Conservation (phyloP, 2,797 vertebrate species). For the Coreius guichenoti region DNA sequence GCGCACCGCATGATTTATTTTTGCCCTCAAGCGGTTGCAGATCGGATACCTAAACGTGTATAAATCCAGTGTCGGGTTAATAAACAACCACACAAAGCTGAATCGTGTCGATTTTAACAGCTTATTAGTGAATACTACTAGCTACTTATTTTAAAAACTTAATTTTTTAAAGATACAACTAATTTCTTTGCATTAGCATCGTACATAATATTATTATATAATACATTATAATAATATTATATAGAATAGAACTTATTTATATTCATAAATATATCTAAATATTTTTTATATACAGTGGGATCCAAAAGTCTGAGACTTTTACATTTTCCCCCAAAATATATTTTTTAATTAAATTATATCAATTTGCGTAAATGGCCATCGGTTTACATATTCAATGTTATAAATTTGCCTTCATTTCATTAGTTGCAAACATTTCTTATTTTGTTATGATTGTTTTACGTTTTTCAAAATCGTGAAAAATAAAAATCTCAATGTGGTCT, state of each 20-base stretch:
- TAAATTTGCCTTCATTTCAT: too few species aligned
- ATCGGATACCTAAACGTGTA: neutral
- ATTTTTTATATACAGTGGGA: neutral
- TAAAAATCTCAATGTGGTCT: neutral
- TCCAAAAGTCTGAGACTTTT: conserved; percentile 1
- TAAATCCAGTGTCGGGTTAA: conserved; percentile 36
- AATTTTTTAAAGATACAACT: conserved; percentile 14
- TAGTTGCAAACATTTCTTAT: too few species aligned
- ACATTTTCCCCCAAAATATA: neutral
- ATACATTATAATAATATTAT: conserved; percentile 6
- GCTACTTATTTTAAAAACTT: neutral
- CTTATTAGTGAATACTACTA: conserved; percentile 4
- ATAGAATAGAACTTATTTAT: neutral
- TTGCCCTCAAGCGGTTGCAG: neutral
- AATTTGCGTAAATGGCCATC: neutral
- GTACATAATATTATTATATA: conserved; percentile 18
- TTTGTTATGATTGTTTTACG: neutral
- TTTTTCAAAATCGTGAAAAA: neutral
- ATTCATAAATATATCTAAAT: conserved; percentile 12
- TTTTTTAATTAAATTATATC: neutral
- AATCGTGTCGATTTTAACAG: conserved; percentile 16
- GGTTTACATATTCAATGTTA: neutral
- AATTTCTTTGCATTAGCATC: conserved; percentile 19
- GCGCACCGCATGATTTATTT: neutral
- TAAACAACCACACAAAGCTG: conserved; percentile 7